A percentile compares a stretch with the other conserved stretches of the same genome.
phyloP scores from a whole-genome alignment of 2,797 vertebrate genomes.

The Sebastes cheni region DNA sequence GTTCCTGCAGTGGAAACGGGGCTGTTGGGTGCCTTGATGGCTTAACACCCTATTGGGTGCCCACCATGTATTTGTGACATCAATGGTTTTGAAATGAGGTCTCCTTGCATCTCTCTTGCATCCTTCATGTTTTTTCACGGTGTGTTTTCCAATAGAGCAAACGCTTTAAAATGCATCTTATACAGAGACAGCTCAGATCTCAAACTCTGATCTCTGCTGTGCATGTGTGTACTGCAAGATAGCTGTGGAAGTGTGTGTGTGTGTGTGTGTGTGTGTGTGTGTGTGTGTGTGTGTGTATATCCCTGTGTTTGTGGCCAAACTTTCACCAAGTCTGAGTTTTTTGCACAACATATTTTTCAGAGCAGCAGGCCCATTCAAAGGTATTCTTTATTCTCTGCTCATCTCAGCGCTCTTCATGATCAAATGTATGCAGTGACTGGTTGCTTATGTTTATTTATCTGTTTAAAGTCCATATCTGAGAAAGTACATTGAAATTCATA shows the following conservation, averaged over 20 bases:
- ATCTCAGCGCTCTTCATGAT: constrained; percentile 30
- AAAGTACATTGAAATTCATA: constrained; percentile 43
- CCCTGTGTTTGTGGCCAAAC: background rate
- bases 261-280: background rate
- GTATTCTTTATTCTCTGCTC: constrained; percentile 29
- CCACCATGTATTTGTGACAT: background rate
- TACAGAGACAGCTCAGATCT: constrained; percentile 7
- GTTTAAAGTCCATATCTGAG: constrained; percentile 44
- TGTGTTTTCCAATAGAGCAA: constrained; percentile 30
- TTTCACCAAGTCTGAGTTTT: background rate
- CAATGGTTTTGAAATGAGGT: background rate
- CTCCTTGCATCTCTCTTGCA: background rate
- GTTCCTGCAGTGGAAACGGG: background rate
- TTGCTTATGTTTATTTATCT: constrained; percentile 58
- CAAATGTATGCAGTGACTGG: constrained; percentile 27
- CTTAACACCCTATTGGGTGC: background rate
- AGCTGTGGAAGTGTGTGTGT: background rate
- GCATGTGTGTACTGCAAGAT: constrained; percentile 1
- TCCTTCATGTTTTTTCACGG: constrained; percentile 1
- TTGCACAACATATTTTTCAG: constrained; percentile 5
- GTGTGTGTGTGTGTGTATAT: background rate
- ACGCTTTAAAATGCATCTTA: constrained; percentile 25
- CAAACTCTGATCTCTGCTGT: constrained; percentile 25
- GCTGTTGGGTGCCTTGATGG: background rate
- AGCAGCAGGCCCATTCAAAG: background rate